Evolutionary conservation across 2,888 invertebrate genomes (phyloP).

Genomic region (Drosophila prostipennis): DNA sequence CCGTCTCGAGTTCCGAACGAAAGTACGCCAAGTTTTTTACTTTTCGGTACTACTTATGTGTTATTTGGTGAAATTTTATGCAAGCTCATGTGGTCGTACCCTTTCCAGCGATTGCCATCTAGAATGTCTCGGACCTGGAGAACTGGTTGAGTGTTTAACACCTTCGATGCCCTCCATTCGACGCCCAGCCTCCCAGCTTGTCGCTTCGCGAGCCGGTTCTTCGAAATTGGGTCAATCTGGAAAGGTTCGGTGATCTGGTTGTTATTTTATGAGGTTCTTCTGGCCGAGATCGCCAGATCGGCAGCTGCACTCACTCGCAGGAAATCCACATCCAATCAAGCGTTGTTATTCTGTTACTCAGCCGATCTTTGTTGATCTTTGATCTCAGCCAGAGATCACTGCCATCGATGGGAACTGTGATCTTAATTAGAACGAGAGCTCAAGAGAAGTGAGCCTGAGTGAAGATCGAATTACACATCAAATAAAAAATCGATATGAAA

Average conservation of each 20-base stretch:
- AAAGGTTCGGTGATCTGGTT: conserved; percentile 77
- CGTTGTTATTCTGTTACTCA: conserved; percentile 23
- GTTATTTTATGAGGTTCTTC: conserved; percentile 56
- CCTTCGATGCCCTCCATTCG: conserved; percentile 50
- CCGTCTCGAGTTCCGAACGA: conserved; percentile 41
- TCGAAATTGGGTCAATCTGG: conserved; percentile 71
- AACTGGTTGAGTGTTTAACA: conserved; percentile 72
- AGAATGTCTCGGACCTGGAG: conserved; percentile 59
- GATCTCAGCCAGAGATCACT: conserved; percentile 5
- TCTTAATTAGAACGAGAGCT: conserved; percentile 26
- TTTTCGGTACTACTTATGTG: conserved; percentile 6
- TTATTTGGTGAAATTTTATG: conserved; percentile 70
- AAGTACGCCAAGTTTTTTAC: conserved; percentile 56
- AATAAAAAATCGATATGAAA: too few relatives aligned
- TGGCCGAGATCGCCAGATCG: conserved; percentile 35
- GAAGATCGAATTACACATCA: conserved; percentile 42
- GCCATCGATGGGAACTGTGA: conserved; percentile 11
- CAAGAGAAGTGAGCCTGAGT: neutral
- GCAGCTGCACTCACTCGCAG: conserved; percentile 33
- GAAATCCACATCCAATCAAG: conserved; percentile 54
- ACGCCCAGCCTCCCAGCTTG: conserved; percentile 19
- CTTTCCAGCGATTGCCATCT: conserved; percentile 54
- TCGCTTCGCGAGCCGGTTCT: conserved; percentile 65
- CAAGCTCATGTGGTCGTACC: conserved; percentile 65
- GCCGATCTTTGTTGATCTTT: conserved; percentile 18